Percentiles rank a stretch among this genome's conserved stretches.
Conservation (phyloP, 2,113 vertebrate genomes). For the Platysternon megacephalum region DNA sequence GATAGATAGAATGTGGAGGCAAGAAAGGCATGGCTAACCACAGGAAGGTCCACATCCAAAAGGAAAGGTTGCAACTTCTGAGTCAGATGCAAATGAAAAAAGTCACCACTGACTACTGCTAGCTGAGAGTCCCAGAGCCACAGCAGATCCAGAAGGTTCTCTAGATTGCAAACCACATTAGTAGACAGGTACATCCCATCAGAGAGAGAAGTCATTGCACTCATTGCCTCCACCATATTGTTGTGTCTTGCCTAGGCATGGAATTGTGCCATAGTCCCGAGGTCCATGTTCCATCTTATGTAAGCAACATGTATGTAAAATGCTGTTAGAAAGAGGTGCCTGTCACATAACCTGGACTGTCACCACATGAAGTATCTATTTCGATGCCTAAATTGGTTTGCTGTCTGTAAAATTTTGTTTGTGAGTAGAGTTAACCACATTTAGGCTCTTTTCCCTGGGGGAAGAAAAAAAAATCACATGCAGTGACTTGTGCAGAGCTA, state of each 20-base stretch:
- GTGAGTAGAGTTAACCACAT: not conserved
- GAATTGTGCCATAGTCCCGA: not conserved
- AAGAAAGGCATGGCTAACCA: not conserved
- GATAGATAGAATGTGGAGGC: not conserved
- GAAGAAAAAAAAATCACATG: not conserved
- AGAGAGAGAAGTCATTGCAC: not conserved
- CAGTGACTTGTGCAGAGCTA: not conserved
- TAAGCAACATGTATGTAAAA: not conserved
- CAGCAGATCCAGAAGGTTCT: accelerated
- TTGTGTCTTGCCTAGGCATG: not conserved
- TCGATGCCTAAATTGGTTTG: not conserved
- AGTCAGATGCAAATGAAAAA: not conserved
- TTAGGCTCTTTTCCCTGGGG: not conserved
- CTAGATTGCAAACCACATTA: not conserved
- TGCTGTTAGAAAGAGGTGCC: not conserved
- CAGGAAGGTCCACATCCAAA: not conserved
- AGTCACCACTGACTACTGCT: accelerated
- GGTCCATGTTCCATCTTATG: not conserved
- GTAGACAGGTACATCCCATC: not conserved
- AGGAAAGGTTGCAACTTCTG: not conserved
- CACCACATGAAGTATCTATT: not conserved
- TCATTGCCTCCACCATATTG: not conserved
- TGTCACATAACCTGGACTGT: not conserved
- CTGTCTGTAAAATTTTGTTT: not conserved
- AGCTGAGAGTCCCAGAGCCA: not conserved